Evolutionary conservation across 2,113 vertebrate species (phyloP).

Genomic region (Dendropsophus ebraccatus): DNA sequence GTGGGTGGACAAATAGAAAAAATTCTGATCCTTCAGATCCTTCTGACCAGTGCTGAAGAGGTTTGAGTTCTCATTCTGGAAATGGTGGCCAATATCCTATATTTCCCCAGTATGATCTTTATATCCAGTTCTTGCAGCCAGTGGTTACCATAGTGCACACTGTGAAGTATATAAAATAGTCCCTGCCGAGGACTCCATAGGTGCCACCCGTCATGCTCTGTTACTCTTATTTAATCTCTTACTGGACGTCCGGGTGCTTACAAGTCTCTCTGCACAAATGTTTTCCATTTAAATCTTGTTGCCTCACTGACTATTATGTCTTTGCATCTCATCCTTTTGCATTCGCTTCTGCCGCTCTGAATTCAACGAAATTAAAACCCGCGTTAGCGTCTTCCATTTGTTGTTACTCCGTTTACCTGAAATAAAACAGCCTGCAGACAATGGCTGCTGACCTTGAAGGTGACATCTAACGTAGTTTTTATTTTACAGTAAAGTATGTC

Average conservation of each 20-base stretch:
- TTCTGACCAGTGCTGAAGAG: no score
- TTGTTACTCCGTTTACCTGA: not conserved
- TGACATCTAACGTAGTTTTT: not conserved
- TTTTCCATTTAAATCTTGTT: slow-evolving; percentile 55
- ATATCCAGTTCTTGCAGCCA: not conserved
- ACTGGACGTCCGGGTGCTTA: slow-evolving; percentile 52
- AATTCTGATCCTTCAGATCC: no score
- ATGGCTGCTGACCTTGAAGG: not conserved
- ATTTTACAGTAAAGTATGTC: not conserved
- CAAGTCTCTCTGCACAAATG: slow-evolving; percentile 50
- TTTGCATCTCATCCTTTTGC: slow-evolving; percentile 11
- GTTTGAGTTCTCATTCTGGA: no score
- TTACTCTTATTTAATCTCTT: slow-evolving; percentile 59
- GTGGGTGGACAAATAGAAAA: no score
- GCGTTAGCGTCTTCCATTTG: not conserved
- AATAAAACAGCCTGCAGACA: not conserved
- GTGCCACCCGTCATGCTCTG: slow-evolving; percentile 60
- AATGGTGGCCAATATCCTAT: no score
- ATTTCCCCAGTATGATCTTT: no score
- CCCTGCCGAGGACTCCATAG: slow-evolving; percentile 59
- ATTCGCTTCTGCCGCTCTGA: slow-evolving; percentile 9
- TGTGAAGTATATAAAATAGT: slow-evolving; percentile 54
- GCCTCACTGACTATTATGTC: slow-evolving; percentile 61
- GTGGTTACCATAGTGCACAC: not conserved
- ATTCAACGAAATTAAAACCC: slow-evolving; percentile 28